Base-by-base conservation (phyloP, 1,140 invertebrate species). In the Xylocopa sonorina region DNA sequence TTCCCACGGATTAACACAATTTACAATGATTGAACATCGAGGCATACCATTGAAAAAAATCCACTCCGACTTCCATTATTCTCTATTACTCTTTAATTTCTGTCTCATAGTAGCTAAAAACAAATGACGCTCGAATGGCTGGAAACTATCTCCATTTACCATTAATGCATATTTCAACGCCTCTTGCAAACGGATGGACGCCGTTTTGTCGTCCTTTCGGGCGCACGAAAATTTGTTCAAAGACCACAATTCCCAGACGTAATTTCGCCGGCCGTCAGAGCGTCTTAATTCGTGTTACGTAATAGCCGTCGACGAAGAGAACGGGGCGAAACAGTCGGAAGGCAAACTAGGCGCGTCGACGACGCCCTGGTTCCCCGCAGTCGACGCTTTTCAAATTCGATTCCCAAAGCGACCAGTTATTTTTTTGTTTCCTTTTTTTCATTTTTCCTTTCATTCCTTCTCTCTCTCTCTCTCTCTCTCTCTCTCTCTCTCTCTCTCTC, bases 241-340 rank as follows among this genome's bases (percentile, higher is more conserved):
- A 69, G 43, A 34, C 68, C 14, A 55, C 53, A 34, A 84, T 63
- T 77, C 74, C 74, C 67, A 72, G 53, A 83, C 51, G 81, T 69
- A 83, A 84, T 83, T 83, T 83, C 82, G 51, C n/a, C 64, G 48
- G 55, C 66, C 43, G 71, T 79, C 53, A 43, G 16, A 66, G 50
- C 57, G 55, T 83, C 68, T 60, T 78, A 78, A 79, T 83, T 67
- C 75, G 63, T 29, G 71, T 84, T 80, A 83, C 64, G 69, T 80
- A 84, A 84, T 68, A 57, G 66, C 46, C 43, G 41, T 34, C 38
- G 68, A 76, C 57, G 55, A 43, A 41, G 51, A 16, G 50, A 34
- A 32, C 68, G 66, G 53, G 18, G 43, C 18, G 67, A 71, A 51
- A 71, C 34, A 38, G 24, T 41, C 14, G 62, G n/a, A 60, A 50